These are phyloP conservation scores for Tyrannus savana DNA, from an alignment of 2,113 vertebrate genomes.

Conservation along the genomic window DNA sequence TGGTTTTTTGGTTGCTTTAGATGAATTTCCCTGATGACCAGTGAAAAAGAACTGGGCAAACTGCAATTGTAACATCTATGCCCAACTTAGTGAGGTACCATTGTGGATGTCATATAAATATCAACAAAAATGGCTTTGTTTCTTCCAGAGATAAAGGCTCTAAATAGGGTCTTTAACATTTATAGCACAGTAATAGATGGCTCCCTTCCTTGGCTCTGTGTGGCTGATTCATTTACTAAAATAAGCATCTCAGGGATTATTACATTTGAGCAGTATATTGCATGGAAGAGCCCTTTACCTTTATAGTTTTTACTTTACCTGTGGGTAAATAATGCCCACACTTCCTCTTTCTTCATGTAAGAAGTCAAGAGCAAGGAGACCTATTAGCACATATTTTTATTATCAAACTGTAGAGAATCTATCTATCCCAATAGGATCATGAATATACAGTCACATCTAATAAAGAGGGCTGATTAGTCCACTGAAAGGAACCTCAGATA, in stretches of 20 bases:
- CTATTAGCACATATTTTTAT: conserved; percentile 60
- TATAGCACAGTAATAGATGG: conserved; percentile 52
- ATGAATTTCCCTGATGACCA: conserved; percentile 77
- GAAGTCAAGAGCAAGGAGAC: conserved; percentile 58
- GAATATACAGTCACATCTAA: conserved; percentile 42
- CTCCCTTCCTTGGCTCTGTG: conserved; percentile 44
- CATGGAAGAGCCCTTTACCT: conserved; percentile 65
- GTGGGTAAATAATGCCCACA: conserved; percentile 53
- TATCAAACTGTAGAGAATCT: conserved; percentile 54
- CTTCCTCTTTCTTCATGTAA: conserved; percentile 15
- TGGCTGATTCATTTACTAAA: conserved; percentile 74
- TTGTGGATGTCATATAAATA: conserved; percentile 58
- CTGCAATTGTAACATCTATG: conserved; percentile 57
- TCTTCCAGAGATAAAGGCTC: conserved; percentile 60
- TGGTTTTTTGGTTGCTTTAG: conserved; percentile 73
- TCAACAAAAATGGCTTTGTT: conserved; percentile 67
- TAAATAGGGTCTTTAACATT: conserved; percentile 74
- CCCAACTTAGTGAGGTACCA: conserved; percentile 60
- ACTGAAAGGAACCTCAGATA: not conserved
- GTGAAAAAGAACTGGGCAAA: conserved; percentile 73
- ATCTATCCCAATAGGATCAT: conserved; percentile 60
- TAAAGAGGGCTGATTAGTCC: conserved; percentile 48
- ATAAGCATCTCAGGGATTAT: conserved; percentile 68
- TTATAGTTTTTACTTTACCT: conserved; percentile 69
- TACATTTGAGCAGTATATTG: conserved; percentile 61